Conservation (phyloP, 2,113 vertebrate species). For the Rhinolophus ferrumequinum region DNA sequence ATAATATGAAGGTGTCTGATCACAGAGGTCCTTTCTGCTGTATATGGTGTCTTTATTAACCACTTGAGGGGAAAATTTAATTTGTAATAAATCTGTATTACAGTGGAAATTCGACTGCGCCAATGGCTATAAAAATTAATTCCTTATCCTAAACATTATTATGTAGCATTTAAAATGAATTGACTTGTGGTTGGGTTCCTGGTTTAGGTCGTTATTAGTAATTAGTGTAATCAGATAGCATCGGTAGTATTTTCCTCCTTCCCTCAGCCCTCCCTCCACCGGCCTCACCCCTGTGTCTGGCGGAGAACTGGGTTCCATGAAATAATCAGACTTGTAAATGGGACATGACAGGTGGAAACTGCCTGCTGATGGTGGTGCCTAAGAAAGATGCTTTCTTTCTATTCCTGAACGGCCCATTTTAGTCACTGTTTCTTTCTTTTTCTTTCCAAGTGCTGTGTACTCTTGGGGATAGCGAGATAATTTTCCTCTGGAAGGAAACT, state of each 20-base stretch:
- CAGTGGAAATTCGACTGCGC: slow-evolving; percentile 75
- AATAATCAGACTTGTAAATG: slow-evolving; percentile 62
- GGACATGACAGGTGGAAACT: background rate
- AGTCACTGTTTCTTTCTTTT: background rate
- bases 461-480: background rate
- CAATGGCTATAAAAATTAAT: slow-evolving; percentile 84
- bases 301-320: slow-evolving; percentile 28
- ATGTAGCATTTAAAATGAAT: slow-evolving; percentile 83
- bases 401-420: background rate
- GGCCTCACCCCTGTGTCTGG: accelerated
- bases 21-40: background rate
- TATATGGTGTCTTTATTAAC: slow-evolving; percentile 6
- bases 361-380: background rate
- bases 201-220: slow-evolving; percentile 80
- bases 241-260: slow-evolving; percentile 49
- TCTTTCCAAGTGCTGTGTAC: background rate
- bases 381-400: background rate
- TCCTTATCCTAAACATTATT: slow-evolving; percentile 84
- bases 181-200: slow-evolving; percentile 71
- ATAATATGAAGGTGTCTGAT: accelerated
- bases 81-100: slow-evolving; percentile 82
- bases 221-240: slow-evolving; percentile 81
- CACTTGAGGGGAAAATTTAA: slow-evolving; percentile 70
- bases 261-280: background rate
- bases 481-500: background rate